Evolutionary conservation across 2,113 vertebrate species (phyloP).

Genomic region (Indri indri): DNA sequence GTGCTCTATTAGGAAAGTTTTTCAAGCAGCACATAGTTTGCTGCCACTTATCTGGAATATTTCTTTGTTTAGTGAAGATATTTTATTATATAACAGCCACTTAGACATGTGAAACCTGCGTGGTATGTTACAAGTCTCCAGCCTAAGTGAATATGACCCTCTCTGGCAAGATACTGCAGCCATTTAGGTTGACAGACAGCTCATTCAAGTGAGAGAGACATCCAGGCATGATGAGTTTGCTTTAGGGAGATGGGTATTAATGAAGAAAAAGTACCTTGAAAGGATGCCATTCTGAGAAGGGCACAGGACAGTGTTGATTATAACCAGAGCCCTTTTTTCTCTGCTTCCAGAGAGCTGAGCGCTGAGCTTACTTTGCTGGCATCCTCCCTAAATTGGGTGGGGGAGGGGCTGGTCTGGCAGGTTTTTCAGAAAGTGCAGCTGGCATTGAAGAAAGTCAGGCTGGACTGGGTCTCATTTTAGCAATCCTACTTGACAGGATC

Average conservation of each 20-base stretch:
- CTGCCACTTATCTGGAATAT: slow-evolving; percentile 37
- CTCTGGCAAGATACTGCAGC: background rate
- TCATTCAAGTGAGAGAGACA: background rate
- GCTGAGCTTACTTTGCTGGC: background rate
- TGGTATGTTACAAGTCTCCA: background rate
- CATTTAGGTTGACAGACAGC: background rate
- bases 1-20: background rate
- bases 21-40: slow-evolving; percentile 33
- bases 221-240: background rate
- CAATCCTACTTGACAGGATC: background rate
- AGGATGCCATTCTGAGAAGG: background rate
- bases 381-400: background rate
- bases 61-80: slow-evolving; percentile 51
- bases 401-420: background rate
- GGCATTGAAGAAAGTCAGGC: background rate
- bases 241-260: slow-evolving; percentile 17
- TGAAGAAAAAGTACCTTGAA: slow-evolving; percentile 42
- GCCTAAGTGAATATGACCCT: background rate
- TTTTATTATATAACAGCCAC: slow-evolving; percentile 36
- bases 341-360: background rate
- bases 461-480: background rate
- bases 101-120: background rate
- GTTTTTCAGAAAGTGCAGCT: slow-evolving; percentile 13
- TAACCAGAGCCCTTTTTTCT: slow-evolving; percentile 50
- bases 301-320: background rate